phyloP scores from a whole-genome alignment of 1,140 invertebrate species.

The Cydia strobilella region DNA sequence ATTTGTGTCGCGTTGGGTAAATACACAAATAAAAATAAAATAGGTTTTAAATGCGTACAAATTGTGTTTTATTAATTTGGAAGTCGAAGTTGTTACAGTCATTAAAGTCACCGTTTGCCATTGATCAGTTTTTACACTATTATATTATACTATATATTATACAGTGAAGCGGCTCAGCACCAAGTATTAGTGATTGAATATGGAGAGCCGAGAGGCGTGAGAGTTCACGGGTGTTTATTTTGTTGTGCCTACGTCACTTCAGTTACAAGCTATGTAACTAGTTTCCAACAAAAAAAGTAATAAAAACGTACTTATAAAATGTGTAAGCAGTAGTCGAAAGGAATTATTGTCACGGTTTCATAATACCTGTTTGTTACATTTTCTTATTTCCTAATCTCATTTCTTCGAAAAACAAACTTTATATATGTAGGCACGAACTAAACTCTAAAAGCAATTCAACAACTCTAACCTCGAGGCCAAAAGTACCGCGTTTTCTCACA shows the following conservation, averaged over 20 bases:
- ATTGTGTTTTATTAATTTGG: neutral
- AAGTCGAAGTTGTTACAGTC: too few relatives aligned
- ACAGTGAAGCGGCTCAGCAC: too few relatives aligned
- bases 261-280: too few relatives aligned
- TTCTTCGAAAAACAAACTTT: neutral
- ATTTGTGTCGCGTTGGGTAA: constrained; percentile 3
- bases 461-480: constrained; percentile 6
- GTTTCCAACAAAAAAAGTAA: too few relatives aligned
- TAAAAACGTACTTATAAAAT: too few relatives aligned
- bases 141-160: too few relatives aligned
- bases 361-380: neutral
- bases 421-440: neutral
- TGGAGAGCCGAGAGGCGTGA: too few relatives aligned
- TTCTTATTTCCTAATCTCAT: neutral
- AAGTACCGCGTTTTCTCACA: constrained; percentile 3
- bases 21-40: neutral
- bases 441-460: constrained; percentile 8
- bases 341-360: neutral
- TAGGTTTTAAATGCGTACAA: neutral
- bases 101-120: too few relatives aligned
- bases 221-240: too few relatives aligned
- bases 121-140: neutral
- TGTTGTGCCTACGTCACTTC: too few relatives aligned
- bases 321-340: too few relatives aligned
- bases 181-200: too few relatives aligned